phyloP scores from a whole-genome alignment of 2,888 invertebrate genomes.

The Malachius bipustulatus region DNA sequence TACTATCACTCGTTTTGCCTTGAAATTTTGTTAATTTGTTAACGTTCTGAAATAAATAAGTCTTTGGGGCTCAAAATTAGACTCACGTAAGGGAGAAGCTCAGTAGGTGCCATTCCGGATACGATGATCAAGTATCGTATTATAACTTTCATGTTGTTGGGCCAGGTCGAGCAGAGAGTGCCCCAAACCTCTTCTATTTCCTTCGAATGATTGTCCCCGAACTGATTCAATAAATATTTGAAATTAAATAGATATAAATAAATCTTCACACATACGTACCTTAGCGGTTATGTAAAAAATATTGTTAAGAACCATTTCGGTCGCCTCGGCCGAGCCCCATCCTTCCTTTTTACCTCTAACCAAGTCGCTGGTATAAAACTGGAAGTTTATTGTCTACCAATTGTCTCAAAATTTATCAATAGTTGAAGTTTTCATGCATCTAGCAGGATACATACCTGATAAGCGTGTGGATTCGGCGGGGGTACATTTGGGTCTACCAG shows the following conservation, averaged over 20 bases:
- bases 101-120: constrained; percentile 93
- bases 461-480: constrained; percentile 75
- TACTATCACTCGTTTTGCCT: constrained; percentile 92
- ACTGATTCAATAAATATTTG: constrained; percentile 42
- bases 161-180: constrained; percentile 90
- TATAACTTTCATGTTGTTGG: constrained; percentile 93
- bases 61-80: not conserved
- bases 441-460: constrained; percentile 50
- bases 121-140: constrained; percentile 92
- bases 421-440: not conserved
- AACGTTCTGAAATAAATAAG: not conserved
- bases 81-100: constrained; percentile 77
- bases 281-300: constrained; percentile 96
- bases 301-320: constrained; percentile 98
- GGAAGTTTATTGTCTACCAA: too few species aligned
- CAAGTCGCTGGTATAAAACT: constrained; percentile 45
- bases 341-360: constrained; percentile 71
- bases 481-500: constrained; percentile 93
- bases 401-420: too few species aligned
- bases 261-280: constrained; percentile 40
- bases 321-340: constrained; percentile 98
- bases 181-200: constrained; percentile 96
- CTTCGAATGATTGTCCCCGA: constrained; percentile 89
- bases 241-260: constrained; percentile 3
- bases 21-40: constrained; percentile 20